Evolutionary conservation across 2,113 vertebrate genomes (phyloP).

Genomic region (Turnix velox): DNA sequence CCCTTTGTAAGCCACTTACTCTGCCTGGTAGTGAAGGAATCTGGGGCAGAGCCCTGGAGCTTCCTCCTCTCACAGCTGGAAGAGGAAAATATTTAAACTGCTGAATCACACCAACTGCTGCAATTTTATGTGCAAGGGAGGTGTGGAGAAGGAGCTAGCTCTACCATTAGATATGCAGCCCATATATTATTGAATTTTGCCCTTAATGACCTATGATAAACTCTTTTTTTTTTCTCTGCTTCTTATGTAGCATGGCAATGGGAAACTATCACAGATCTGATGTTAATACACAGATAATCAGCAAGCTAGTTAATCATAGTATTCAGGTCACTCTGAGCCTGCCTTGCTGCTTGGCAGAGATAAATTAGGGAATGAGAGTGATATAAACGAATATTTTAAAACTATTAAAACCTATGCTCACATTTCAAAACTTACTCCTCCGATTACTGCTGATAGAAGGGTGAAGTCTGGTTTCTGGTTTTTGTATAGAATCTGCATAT

Average conservation of each 20-base stretch:
- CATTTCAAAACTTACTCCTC: conserved; percentile 32
- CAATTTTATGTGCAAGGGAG: not conserved
- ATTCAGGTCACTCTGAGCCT: not conserved
- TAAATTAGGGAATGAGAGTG: conserved; percentile 21
- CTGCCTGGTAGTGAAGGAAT: not conserved
- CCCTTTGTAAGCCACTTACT: not conserved
- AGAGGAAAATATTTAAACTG: not conserved
- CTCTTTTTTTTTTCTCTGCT: not conserved
- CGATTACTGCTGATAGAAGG: not conserved
- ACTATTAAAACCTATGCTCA: conserved; percentile 18
- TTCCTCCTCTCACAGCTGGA: not conserved
- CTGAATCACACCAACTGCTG: not conserved
- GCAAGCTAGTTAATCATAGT: conserved; percentile 25
- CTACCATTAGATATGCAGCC: not conserved
- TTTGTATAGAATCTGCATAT: not conserved
- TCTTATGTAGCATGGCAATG: not conserved
- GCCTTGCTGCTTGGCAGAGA: conserved; percentile 19
- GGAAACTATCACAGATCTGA: not conserved
- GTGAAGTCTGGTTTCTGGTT: conserved; percentile 6
- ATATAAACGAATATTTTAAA: conserved; percentile 31
- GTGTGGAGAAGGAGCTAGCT: not conserved
- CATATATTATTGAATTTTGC: not conserved
- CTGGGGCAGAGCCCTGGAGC: not conserved
- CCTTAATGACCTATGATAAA: conserved; percentile 1
- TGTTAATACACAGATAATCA: conserved; percentile 4